Conservation (phyloP, 2,888 invertebrate genomes). For the Noctua pronuba region DNA sequence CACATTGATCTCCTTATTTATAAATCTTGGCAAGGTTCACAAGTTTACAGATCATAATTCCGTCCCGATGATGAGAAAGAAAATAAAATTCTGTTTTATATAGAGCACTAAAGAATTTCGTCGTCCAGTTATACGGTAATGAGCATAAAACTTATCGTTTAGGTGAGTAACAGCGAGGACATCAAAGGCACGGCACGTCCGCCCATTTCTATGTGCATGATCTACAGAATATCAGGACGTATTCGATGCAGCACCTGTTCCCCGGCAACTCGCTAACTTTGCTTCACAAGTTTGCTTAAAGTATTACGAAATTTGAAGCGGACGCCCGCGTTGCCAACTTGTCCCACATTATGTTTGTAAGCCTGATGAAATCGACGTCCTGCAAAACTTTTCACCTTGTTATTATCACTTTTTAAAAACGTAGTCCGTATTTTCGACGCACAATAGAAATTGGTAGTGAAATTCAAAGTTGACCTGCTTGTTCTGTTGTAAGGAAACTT, state of each 20-base stretch:
- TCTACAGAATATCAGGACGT: slow-evolving; percentile 79
- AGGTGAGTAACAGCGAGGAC: neutral
- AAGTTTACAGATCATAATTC: slow-evolving; percentile 32
- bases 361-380: slow-evolving; percentile 81
- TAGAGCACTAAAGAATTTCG: slow-evolving; percentile 18
- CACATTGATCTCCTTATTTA: slow-evolving; percentile 32
- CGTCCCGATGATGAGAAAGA: slow-evolving; percentile 14
- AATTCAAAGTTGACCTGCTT: slow-evolving; percentile 66
- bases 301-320: slow-evolving; percentile 87
- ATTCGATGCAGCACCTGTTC: slow-evolving; percentile 87
- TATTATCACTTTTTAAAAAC: slow-evolving; percentile 75
- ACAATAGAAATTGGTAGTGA: slow-evolving; percentile 75
- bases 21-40: slow-evolving; percentile 42
- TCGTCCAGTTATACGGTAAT: slow-evolving; percentile 1
- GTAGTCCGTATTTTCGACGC: slow-evolving; percentile 70
- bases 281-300: slow-evolving; percentile 85
- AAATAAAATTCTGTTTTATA: slow-evolving; percentile 41
- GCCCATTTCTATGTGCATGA: slow-evolving; percentile 74
- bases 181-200: slow-evolving; percentile 65
- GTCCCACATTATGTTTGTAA: slow-evolving; percentile 83
- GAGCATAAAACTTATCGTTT: slow-evolving; percentile 7
- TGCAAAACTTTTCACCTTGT: slow-evolving; percentile 78
- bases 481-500: slow-evolving; percentile 71
- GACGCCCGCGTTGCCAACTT: slow-evolving; percentile 76
- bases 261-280: slow-evolving; percentile 80